Base-by-base conservation (phyloP, 1,140 invertebrate genomes). In the Tetranychus urticae region DNA sequence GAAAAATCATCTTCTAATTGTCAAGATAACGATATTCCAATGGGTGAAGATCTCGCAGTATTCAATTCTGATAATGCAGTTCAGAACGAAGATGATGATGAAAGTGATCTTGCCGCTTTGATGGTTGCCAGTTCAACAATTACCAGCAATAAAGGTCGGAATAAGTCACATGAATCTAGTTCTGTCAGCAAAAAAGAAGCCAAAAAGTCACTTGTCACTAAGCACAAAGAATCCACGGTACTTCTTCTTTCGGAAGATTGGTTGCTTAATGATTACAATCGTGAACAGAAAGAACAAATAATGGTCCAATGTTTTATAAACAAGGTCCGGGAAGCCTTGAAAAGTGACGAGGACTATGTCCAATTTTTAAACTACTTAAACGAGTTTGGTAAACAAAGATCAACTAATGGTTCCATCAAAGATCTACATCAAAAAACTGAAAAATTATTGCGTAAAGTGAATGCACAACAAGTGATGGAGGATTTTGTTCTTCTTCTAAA, bases 121-220 rank as follows among this genome's bases (percentile, higher is more conserved):
- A 63, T 63, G 59, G 50, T 39, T 8, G 62, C 62, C 4, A 63
- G 62, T 56, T 61, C 59, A n/a, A 63, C 62, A 31, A 59, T 59
- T 12, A 59, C 59, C 14, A 57, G 31, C 2, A 61, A 61, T 56
- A 46, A 50, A 50, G 39, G 33, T 33, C 57, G 57, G 50, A 45
- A 37, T 23, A 59, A 58, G 23, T 33, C 56, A 13, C 42, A 42
- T 8, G 42, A 58, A 7, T 3, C 42, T 60, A 12, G 36, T 12
- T 36, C 23, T 3, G 36, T 37, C 46, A 13, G 8, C 2, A 56
- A 60, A 35, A 56, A 54, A 31, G 59, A 60, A 54, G 31, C 35
- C 2, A 55, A 55, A 61, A 61, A 61, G 31, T 33, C 35, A 8
- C 35, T 42, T 7, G 36, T 34, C 1, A 47, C 37, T 23, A 54